These are phyloP conservation scores for Allolobophora icterica DNA, from an alignment of 2,888 invertebrate species.

Conservation along the genomic window DNA sequence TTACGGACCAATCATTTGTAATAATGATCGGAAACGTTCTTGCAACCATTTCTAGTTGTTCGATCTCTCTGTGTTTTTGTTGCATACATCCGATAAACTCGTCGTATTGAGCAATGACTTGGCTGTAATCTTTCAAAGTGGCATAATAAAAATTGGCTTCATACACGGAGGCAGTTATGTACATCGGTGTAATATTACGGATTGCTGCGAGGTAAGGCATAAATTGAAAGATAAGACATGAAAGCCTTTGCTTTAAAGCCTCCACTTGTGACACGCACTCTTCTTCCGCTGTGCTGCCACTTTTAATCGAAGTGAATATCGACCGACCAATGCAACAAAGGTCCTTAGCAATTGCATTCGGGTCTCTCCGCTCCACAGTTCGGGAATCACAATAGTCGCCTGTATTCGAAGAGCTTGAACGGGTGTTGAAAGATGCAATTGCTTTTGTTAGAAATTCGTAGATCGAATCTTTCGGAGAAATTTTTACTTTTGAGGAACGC, in stretches of 20 bases:
- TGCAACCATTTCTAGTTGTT: neutral
- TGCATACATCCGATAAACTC: neutral
- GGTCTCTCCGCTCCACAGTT: too few relatives aligned
- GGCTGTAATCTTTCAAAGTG: neutral
- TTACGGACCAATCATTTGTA: neutral
- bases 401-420: too few relatives aligned
- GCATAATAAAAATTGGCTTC: neutral
- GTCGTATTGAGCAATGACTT: neutral
- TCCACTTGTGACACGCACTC: neutral
- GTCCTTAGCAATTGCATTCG: too few relatives aligned
- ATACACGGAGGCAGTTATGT: neutral
- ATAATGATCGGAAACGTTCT: neutral
- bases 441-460: too few relatives aligned
- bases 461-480: too few relatives aligned
- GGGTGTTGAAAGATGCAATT: too few relatives aligned
- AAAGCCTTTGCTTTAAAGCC: too few relatives aligned
- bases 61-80: neutral
- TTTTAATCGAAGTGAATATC: too few relatives aligned
- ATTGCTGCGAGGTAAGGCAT: neutral
- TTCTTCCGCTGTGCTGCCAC: neutral
- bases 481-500: too few relatives aligned
- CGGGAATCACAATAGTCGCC: too few relatives aligned
- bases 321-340: too few relatives aligned
- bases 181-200: neutral
- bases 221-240: too few relatives aligned